Evolutionary conservation across 2,888 invertebrate genomes (phyloP).

Genomic region (Lordiphosa fenestrarum): DNA sequence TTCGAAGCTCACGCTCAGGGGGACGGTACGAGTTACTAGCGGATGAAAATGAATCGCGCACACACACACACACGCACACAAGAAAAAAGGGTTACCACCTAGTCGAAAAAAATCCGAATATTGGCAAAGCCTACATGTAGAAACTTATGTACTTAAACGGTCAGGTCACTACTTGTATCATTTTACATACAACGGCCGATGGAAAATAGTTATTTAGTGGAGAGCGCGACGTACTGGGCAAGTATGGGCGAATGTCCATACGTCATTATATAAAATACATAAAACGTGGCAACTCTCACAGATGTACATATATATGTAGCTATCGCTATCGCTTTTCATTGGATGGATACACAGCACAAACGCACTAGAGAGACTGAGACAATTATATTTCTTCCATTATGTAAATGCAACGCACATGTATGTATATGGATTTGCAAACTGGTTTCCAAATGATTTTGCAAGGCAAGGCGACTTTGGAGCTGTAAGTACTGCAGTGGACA

Average conservation of each 20-base stretch:
- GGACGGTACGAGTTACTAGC: conserved; percentile 52
- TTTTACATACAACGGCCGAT: background rate
- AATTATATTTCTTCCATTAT: background rate
- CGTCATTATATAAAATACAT: conserved; percentile 47
- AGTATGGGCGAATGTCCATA: background rate
- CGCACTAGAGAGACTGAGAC: too few relatives aligned
- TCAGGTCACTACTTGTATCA: background rate
- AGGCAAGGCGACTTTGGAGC: too few relatives aligned
- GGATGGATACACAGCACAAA: conserved; percentile 9
- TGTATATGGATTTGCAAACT: too few relatives aligned
- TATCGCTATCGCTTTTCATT: conserved; percentile 9
- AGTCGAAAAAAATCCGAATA: conserved; percentile 6
- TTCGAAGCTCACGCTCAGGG: conserved; percentile 38
- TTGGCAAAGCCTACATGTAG: background rate
- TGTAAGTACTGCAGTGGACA: too few relatives aligned
- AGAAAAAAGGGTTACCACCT: conserved; percentile 50
- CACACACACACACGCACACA: conserved; percentile 32
- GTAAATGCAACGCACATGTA: too few relatives aligned
- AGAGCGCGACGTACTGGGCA: background rate
- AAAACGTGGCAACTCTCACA: conserved; percentile 50
- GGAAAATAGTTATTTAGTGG: background rate
- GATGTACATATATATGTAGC: background rate
- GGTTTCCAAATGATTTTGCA: too few relatives aligned
- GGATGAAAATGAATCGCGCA: conserved; percentile 32
- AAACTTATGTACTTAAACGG: background rate